Percentiles rank a stretch among this genome's conserved stretches.
phyloP scores from a whole-genome alignment of 2,888 invertebrate genomes.

The Lithosia quadra region DNA sequence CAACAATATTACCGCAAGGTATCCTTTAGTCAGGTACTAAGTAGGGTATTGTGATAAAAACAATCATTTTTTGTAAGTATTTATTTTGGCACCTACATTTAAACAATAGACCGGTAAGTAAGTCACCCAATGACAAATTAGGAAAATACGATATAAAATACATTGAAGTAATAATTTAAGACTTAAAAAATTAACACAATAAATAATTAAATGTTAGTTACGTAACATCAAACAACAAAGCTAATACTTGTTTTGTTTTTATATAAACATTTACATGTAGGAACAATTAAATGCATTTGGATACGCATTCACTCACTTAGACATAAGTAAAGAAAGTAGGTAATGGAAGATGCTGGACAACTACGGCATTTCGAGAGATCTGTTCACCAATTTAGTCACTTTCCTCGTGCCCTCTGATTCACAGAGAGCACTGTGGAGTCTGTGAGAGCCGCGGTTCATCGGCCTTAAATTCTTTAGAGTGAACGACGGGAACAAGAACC shows the following conservation, averaged over 20 bases:
- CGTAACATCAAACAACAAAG: background rate
- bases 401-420: background rate
- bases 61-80: constrained; percentile 29
- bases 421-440: background rate
- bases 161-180: constrained; percentile 40
- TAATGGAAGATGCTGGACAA: no score
- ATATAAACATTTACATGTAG: background rate
- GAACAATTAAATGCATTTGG: background rate
- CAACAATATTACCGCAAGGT: background rate
- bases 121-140: constrained; percentile 38
- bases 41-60: background rate
- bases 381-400: no score
- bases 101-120: constrained; percentile 36
- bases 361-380: no score
- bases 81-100: constrained; percentile 56
- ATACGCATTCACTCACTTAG: constrained; percentile 8
- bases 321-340: background rate
- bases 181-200: constrained; percentile 30
- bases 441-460: no score
- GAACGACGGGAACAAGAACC: no score
- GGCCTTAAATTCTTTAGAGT: no score
- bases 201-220: constrained; percentile 28
- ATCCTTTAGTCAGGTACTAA: background rate
- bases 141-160: constrained; percentile 31
- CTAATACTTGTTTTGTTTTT: background rate